Percentiles rank a stretch among this genome's conserved stretches.
phyloP scores from a whole-genome alignment of 1,140 invertebrate genomes.

The Drosophila kepulauana region DNA sequence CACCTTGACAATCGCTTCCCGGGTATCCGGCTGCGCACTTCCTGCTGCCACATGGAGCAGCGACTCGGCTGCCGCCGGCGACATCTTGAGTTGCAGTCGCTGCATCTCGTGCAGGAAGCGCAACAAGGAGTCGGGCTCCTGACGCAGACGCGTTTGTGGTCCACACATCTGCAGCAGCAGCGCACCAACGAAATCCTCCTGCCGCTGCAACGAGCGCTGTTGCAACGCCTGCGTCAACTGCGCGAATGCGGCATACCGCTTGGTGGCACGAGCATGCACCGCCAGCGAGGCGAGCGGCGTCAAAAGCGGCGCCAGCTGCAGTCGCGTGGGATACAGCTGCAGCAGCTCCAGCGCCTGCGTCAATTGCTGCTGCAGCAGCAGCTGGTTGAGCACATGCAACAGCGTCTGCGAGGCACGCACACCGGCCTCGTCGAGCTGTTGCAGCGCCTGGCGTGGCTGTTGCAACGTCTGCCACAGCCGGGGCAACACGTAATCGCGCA shows the following conservation, averaged over 20 bases:
- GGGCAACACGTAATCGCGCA: conserved; percentile 85
- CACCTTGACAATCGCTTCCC: conserved; percentile 39
- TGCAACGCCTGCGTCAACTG: conserved; percentile 57
- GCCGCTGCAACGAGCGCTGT: conserved; percentile 50
- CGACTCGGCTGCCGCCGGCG: conserved; percentile 56
- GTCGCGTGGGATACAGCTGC: conserved; percentile 71
- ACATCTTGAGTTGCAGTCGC: conserved; percentile 60
- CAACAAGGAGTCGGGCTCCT: conserved; percentile 48
- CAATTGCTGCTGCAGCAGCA: conserved; percentile 78
- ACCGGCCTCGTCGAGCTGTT: conserved; percentile 77
- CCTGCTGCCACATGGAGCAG: conserved; percentile 29
- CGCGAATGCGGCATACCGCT: conserved; percentile 63
- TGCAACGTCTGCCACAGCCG: conserved; percentile 71
- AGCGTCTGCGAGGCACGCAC: conserved; percentile 70
- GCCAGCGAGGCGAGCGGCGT: conserved; percentile 55
- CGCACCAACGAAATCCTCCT: conserved; percentile 67
- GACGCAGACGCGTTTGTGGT: conserved; percentile 62
- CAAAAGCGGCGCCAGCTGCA: conserved; percentile 48
- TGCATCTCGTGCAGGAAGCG: conserved; percentile 69
- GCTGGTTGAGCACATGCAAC: conserved; percentile 76
- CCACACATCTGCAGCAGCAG: conserved; percentile 67
- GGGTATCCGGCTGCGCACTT: conserved; percentile 11
- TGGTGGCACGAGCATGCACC: conserved; percentile 70
- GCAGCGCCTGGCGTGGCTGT: conserved; percentile 72
- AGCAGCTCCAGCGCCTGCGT: conserved; percentile 63